These are phyloP conservation scores for Scaptomyza caliginosa DNA, from an alignment of 2,888 invertebrate genomes.

Conservation along the genomic window DNA sequence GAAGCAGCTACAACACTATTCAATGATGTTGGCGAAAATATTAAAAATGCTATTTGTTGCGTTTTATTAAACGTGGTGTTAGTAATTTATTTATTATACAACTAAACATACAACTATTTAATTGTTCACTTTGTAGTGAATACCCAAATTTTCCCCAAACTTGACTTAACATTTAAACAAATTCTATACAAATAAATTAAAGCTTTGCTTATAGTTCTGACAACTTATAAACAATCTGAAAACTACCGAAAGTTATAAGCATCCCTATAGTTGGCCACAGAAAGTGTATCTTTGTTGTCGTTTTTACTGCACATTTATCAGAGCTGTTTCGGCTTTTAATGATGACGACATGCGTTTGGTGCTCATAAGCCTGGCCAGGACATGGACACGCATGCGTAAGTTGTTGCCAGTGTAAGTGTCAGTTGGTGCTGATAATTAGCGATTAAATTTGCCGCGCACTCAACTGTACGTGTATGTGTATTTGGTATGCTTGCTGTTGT, in stretches of 20 bases:
- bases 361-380: constrained; percentile 61
- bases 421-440: constrained; percentile 78
- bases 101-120: no score
- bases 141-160: no score
- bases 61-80: no score
- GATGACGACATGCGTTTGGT: constrained; percentile 62
- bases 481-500: constrained; percentile 1
- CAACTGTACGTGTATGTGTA: constrained; percentile 60
- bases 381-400: constrained; percentile 79
- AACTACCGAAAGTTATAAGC: background rate
- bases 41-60: no score
- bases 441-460: constrained; percentile 67
- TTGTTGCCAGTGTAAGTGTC: constrained; percentile 80
- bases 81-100: no score
- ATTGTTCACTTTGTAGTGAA: no score
- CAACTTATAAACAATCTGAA: background rate
- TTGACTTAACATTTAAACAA: no score
- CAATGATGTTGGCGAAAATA: constrained; percentile 20
- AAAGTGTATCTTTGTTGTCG: constrained; percentile 44
- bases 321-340: constrained; percentile 25
- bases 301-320: background rate
- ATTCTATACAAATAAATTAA: no score
- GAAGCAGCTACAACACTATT: constrained; percentile 13
- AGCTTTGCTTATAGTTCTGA: no score
- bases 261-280: no score